phyloP scores from a whole-genome alignment of 92 coral and sea anemone species.

The Zoanthus solanderi region DNA sequence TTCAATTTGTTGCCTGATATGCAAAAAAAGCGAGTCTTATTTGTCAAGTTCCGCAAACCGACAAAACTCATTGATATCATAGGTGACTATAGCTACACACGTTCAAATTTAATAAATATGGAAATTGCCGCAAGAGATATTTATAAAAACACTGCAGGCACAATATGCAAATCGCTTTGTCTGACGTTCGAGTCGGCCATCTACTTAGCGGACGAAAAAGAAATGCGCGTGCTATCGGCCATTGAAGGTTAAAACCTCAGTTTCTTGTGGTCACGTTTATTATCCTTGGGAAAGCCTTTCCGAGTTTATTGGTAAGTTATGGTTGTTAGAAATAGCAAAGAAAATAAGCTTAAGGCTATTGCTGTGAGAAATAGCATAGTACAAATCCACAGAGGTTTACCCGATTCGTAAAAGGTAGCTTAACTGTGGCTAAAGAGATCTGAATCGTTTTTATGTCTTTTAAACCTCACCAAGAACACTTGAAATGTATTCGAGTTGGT shows the following conservation, averaged over 20 bases:
- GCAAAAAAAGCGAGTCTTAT: background rate
- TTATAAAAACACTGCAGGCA: conserved; percentile 1
- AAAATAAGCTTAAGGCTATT: background rate
- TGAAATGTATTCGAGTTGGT: background rate
- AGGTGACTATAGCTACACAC: too few relatives aligned
- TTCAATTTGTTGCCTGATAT: background rate
- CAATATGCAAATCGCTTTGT: conserved; percentile 46
- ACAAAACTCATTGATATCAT: too few relatives aligned
- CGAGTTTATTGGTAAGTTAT: background rate
- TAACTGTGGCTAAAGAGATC: background rate
- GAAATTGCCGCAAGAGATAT: conserved; percentile 22
- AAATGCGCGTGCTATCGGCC: background rate
- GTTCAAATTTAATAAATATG: conserved; percentile 21
- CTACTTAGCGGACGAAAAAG: background rate
- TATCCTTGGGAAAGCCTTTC: background rate
- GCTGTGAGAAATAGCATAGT: background rate
- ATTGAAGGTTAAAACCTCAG: background rate
- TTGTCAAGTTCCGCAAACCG: background rate
- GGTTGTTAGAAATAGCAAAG: background rate
- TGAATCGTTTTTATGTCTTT: background rate
- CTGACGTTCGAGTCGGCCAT: conserved; percentile 16
- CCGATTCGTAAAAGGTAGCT: background rate
- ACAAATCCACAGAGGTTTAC: background rate
- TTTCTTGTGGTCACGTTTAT: background rate
- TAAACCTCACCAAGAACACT: background rate